Evolutionary conservation across 2,888 invertebrate species (phyloP).

Genomic region (Cremastobaeus sp.): DNA sequence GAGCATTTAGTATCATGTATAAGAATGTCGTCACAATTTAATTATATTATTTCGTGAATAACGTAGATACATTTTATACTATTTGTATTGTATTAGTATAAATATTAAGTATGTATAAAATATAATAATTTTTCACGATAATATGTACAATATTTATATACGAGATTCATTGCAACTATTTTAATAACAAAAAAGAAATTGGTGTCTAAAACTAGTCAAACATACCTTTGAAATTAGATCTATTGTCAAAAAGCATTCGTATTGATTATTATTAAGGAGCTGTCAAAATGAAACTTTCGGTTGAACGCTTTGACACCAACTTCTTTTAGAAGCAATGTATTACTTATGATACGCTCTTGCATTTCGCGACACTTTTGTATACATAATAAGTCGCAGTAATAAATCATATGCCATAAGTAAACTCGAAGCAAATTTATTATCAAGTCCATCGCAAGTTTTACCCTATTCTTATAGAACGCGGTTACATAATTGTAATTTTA

Average conservation of each 20-base stretch:
- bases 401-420: constrained; percentile 48
- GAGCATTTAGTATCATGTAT: constrained; percentile 21
- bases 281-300: constrained; percentile 3
- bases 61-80: constrained; percentile 31
- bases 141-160: constrained; percentile 46
- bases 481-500: constrained; percentile 27
- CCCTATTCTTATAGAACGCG: constrained; percentile 1
- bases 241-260: constrained; percentile 2
- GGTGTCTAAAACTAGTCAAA: constrained; percentile 42
- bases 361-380: constrained; percentile 30
- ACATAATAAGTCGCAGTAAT: constrained; percentile 21
- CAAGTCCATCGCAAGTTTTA: background rate
- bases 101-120: constrained; percentile 34
- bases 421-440: constrained; percentile 10
- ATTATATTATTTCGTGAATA: constrained; percentile 21
- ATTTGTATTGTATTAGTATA: constrained; percentile 29
- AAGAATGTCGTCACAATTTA: constrained; percentile 16
- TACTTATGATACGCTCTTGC: constrained; percentile 6
- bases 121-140: constrained; percentile 19
- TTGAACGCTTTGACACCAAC: constrained; percentile 24
- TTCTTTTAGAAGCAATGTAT: constrained; percentile 27
- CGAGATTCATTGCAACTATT: constrained; percentile 3
- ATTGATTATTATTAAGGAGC: background rate
- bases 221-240: constrained; percentile 18
- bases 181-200: constrained; percentile 20